A percentile compares a stretch with the other conserved stretches of the same genome.
phyloP scores from a whole-genome alignment of 2,888 invertebrate genomes.

The Agrochola macilenta region DNA sequence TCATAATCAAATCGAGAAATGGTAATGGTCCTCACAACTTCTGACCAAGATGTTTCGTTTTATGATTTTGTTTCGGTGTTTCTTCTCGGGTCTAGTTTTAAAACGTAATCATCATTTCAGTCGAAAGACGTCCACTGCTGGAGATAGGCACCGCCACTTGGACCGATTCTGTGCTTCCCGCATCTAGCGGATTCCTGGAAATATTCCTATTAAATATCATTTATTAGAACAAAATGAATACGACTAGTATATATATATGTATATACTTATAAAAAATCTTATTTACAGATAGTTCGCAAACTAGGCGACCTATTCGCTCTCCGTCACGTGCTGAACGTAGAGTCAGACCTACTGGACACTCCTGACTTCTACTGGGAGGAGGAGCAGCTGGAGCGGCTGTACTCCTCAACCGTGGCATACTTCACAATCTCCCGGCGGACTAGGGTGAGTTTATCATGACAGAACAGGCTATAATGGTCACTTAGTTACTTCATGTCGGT shows the following conservation, averaged over 20 bases:
- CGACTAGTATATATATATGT: no score
- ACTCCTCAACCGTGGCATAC: constrained; percentile 95
- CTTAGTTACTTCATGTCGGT: no score
- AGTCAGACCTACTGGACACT: constrained; percentile 98
- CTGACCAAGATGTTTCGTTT: not conserved
- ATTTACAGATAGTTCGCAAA: constrained; percentile 82
- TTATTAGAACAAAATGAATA: not conserved
- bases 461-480: no score
- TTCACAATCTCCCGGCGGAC: constrained; percentile 96
- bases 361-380: constrained; percentile 99
- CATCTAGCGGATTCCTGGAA: no score
- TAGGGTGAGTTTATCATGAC: constrained; percentile 88
- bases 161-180: no score
- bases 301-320: constrained; percentile 96
- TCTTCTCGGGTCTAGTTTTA: no score
- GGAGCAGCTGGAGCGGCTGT: constrained; percentile 96
- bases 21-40: not conserved
- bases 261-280: not conserved
- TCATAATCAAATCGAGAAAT: no score
- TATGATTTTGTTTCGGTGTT: not conserved
- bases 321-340: constrained; percentile 97
- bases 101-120: no score
- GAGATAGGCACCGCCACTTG: no score
- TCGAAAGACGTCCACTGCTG: no score
- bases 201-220: not conserved